phyloP scores from a whole-genome alignment of 2,888 invertebrate species.

The Drepana falcataria region DNA sequence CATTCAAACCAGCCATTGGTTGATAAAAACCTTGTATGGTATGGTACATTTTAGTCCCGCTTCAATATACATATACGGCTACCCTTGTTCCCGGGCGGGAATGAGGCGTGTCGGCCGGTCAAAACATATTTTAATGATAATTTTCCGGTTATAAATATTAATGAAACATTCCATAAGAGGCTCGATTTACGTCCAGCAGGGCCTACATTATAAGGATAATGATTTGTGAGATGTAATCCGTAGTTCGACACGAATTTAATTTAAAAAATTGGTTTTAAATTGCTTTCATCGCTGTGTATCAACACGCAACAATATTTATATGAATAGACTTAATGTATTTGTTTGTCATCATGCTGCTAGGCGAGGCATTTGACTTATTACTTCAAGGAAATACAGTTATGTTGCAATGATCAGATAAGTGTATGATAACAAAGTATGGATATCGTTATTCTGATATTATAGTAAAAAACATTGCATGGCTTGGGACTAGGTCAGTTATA shows the following conservation, averaged over 20 bases:
- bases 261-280: not conserved
- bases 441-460: too few species aligned
- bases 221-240: constrained; percentile 8
- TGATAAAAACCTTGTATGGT: too few species aligned
- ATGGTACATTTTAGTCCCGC: not conserved
- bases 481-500: too few species aligned
- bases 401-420: not conserved
- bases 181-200: constrained; percentile 42
- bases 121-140: constrained; percentile 69
- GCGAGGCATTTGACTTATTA: not conserved
- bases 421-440: too few species aligned
- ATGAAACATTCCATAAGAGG: constrained; percentile 55
- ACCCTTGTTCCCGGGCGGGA: constrained; percentile 15
- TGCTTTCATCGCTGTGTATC: not conserved
- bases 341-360: not conserved
- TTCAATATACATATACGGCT: not conserved
- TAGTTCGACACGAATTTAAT: constrained; percentile 9
- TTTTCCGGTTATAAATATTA: constrained; percentile 72
- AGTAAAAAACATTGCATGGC: too few species aligned
- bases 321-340: not conserved
- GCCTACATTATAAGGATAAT: constrained; percentile 33
- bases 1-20: too few species aligned
- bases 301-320: not conserved
- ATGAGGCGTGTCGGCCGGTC: constrained; percentile 52
- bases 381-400: not conserved